These are phyloP conservation scores for Reinhardtius hippoglossoides DNA, from an alignment of 2,113 vertebrate species.

Conservation along the genomic window DNA sequence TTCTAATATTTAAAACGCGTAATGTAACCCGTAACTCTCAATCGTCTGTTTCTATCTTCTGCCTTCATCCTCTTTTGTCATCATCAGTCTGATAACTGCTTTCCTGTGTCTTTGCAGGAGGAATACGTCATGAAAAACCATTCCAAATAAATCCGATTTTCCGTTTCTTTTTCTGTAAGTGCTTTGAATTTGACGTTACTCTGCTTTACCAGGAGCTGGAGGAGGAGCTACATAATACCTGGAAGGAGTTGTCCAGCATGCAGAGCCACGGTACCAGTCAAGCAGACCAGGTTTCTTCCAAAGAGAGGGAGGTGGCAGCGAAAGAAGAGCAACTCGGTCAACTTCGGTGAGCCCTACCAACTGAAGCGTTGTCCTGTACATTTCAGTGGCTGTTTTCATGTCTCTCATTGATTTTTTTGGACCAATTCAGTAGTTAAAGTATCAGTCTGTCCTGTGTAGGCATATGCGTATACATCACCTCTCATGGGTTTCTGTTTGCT, in stretches of 20 bases:
- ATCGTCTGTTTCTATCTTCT: not conserved
- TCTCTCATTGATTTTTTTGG: not conserved
- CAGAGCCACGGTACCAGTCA: slow-evolving; percentile 66
- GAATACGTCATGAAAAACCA: not conserved
- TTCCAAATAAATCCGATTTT: not conserved
- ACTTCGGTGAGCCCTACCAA: slow-evolving; percentile 71
- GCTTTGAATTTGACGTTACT: not conserved
- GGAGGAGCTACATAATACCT: slow-evolving; percentile 74
- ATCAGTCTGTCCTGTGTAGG: not conserved
- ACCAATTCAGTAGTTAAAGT: slow-evolving; percentile 9
- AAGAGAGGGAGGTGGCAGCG: slow-evolving; percentile 75
- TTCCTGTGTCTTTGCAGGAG: not conserved
- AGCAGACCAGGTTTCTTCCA: slow-evolving; percentile 76
- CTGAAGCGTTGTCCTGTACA: not conserved
- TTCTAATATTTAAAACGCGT: too few relatives aligned
- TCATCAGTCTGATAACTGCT: not conserved
- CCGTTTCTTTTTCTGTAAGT: not conserved
- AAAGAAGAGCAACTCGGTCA: slow-evolving; percentile 74
- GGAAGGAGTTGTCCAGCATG: slow-evolving; percentile 73
- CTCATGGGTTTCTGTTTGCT: slow-evolving; percentile 19
- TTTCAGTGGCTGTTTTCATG: not conserved
- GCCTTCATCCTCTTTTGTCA: not conserved
- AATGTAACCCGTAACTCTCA: too few relatives aligned
- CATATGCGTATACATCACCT: not conserved
- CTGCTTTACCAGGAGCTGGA: slow-evolving; percentile 81